Evolutionary conservation across 2,888 invertebrate genomes (phyloP), one percentile per base, ranked within the genome.

Genomic region (Resseliella maxima): DNA sequence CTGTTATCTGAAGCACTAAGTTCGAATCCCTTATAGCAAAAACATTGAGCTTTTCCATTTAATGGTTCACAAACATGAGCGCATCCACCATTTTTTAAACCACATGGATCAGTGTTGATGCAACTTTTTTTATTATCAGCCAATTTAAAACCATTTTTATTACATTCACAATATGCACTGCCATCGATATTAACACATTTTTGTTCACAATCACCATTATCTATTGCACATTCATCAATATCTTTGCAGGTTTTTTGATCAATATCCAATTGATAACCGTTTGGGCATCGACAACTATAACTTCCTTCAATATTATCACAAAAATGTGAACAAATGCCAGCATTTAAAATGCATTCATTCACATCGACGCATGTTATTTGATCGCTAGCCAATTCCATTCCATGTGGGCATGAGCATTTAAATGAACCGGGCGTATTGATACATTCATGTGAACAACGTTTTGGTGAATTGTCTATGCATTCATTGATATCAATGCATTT

Each of bases 221-320:
- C 3, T 86, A 89, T 89, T 86, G 89, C 86, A 87, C 92, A 92
- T 85, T 90, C 91, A 85, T 89, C 88, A 6, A 89, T 88, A 87
- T 91, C 91, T 0, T 88, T 88, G 59, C 91, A 90, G 12, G 88
- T 90, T 54, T 88, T 88, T 59, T 88, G 89, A 85, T 88, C 87
- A 6, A 89, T 89, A 27, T 89, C 89, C 89, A 92, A 89, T 45
- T 89, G 88, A 85, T 91, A 93, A 0, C 92, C 92, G n/a, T 89
- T 86, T 0, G 92, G 92, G 88, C 94, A 94, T 15, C 90, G 90
- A 88, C 94, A 94, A 85, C 91, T 90, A 88, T 92, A 94, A 36
- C 92, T 91, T 0, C 94, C 94, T 0, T 92, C 89, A 12, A 90
- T 90, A 89, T 94, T 93, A 86, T 91, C 89, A 88, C 94, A 94